Conservation (phyloP, 2,888 invertebrate species). For the Graphium colonna region DNA sequence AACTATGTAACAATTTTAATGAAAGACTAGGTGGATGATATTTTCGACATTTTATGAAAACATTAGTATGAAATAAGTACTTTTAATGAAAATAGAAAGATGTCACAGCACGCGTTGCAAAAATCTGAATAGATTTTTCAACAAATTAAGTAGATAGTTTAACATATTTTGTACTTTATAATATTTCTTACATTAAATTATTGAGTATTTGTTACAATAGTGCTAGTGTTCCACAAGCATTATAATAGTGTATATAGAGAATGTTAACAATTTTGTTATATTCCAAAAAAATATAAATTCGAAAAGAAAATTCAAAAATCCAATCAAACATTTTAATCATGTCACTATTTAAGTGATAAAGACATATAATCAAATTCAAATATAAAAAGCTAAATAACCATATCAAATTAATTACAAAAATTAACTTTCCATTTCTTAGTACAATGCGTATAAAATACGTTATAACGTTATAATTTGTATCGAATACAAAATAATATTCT, state of each 20-base stretch:
- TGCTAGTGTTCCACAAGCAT: neutral
- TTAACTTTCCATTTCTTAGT: constrained; percentile 9
- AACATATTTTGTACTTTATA: constrained; percentile 23
- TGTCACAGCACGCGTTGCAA: neutral
- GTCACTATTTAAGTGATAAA: neutral
- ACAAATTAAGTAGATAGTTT: constrained; percentile 19
- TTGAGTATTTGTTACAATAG: constrained; percentile 21
- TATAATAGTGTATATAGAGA: constrained; percentile 1
- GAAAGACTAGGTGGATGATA: constrained; percentile 11
- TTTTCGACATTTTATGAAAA: constrained; percentile 9
- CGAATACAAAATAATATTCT: constrained; percentile 14
- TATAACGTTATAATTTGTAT: constrained; percentile 9
- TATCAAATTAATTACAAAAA: neutral
- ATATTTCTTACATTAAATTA: constrained; percentile 9
- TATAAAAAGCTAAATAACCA: neutral
- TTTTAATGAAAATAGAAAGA: constrained; percentile 11
- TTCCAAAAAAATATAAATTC: neutral
- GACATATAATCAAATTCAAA: neutral
- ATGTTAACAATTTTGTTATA: neutral
- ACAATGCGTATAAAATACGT: constrained; percentile 6
- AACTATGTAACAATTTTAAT: neutral
- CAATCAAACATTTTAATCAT: neutral
- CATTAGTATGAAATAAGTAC: constrained; percentile 18
- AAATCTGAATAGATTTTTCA: constrained; percentile 7
- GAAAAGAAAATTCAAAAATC: neutral